phyloP scores from a whole-genome alignment of 2,113 vertebrate genomes.

The Dascyllus trimaculatus region DNA sequence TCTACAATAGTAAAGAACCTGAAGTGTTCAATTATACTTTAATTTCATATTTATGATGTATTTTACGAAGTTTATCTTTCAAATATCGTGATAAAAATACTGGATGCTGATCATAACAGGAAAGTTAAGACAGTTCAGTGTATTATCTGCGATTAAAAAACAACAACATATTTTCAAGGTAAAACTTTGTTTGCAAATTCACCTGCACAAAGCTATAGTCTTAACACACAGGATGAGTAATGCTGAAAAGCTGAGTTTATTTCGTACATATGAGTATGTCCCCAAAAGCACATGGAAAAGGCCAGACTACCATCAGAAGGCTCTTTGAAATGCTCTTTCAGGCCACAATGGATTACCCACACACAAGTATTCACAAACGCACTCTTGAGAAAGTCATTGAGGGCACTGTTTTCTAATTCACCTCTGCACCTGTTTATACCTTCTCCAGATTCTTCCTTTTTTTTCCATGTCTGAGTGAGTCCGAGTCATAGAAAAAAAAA shows the following conservation, averaged over 20 bases:
- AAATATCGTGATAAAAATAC: slow-evolving; percentile 8
- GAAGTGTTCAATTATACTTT: background rate
- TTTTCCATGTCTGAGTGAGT: slow-evolving; percentile 81
- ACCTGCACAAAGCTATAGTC: slow-evolving; percentile 34
- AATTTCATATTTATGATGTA: background rate
- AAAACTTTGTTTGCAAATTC: slow-evolving; percentile 45
- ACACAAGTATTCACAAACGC: slow-evolving; percentile 70
- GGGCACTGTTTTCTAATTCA: slow-evolving; percentile 83
- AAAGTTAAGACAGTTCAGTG: background rate
- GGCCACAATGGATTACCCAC: slow-evolving; percentile 70
- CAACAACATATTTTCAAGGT: slow-evolving; percentile 39
- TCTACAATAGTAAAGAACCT: background rate
- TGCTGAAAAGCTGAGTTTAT: slow-evolving; percentile 61
- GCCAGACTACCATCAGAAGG: slow-evolving; percentile 68
- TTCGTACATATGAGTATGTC: slow-evolving; percentile 57
- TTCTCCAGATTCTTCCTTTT: slow-evolving; percentile 63
- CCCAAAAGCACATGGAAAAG: slow-evolving; percentile 64
- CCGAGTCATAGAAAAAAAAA: slow-evolving; percentile 73
- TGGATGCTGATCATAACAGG: background rate
- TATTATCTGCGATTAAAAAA: background rate
- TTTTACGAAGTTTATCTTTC: background rate
- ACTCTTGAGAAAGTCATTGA: slow-evolving; percentile 80
- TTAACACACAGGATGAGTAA: slow-evolving; percentile 63
- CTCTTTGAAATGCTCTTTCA: slow-evolving; percentile 76
- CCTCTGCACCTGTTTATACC: slow-evolving; percentile 82